phyloP scores from a whole-genome alignment of 2,113 vertebrate genomes.

The Osmerus eperlanus region DNA sequence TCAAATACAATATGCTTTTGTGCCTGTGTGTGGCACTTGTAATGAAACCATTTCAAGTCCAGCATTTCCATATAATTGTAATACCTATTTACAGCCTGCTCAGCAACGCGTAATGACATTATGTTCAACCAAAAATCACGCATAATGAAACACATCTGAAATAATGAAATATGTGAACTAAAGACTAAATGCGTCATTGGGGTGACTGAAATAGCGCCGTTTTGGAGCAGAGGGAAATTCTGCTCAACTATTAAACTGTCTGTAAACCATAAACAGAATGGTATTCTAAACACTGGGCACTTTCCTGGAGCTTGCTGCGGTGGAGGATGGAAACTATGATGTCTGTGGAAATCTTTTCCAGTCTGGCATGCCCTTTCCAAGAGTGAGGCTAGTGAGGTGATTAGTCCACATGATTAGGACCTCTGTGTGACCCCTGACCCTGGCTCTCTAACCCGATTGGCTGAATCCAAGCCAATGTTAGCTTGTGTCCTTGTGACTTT shows the following conservation, averaged over 20 bases:
- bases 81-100: conserved; percentile 24
- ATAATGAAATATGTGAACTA: conserved; percentile 27
- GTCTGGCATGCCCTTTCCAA: conserved; percentile 35
- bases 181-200: conserved; percentile 23
- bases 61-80: conserved; percentile 26
- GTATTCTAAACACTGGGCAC: conserved; percentile 39
- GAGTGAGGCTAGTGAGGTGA: conserved; percentile 17
- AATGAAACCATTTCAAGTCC: conserved; percentile 30
- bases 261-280: conserved; percentile 51
- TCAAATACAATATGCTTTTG: background rate
- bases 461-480: background rate
- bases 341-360: conserved; percentile 43
- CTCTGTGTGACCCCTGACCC: conserved; percentile 24
- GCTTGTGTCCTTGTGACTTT: too few relatives aligned
- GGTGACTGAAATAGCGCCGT: conserved; percentile 35
- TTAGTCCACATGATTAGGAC: conserved; percentile 36
- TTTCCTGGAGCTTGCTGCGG: conserved; percentile 41
- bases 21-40: conserved; percentile 5
- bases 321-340: conserved; percentile 56
- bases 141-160: conserved; percentile 52
- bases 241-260: conserved; percentile 45
- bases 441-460: conserved; percentile 22
- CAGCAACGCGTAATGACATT: conserved; percentile 12
- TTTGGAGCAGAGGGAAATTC: conserved; percentile 30
- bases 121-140: conserved; percentile 28